These are phyloP conservation scores for Ornithoptera alexandrae DNA, from an alignment of 2,888 invertebrate genomes.

Conservation along the genomic window DNA sequence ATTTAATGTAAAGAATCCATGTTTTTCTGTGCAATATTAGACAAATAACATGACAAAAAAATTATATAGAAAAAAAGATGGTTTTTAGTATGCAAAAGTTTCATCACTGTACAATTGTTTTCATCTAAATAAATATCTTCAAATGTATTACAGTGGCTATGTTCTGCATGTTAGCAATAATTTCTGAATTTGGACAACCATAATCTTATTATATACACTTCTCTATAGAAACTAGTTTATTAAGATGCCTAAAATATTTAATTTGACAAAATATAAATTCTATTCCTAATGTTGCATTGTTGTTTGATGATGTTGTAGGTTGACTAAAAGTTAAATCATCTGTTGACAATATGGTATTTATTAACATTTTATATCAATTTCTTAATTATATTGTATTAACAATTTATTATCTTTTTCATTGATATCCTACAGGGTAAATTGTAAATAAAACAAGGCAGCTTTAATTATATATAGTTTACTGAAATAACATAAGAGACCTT, in stretches of 20 bases:
- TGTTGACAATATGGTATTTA: constrained; percentile 57
- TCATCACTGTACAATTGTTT: too few relatives aligned
- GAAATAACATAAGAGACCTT: constrained; percentile 73
- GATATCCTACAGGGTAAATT: constrained; percentile 19
- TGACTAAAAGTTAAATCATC: constrained; percentile 27
- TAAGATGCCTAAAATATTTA: neutral
- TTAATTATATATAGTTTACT: constrained; percentile 63
- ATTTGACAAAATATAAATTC: neutral
- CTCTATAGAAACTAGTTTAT: neutral
- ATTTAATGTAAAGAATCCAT: too few relatives aligned
- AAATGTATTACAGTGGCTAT: too few relatives aligned
- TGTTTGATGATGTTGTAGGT: too few relatives aligned
- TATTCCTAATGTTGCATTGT: neutral
- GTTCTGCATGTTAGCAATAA: too few relatives aligned
- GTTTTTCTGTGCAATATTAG: too few relatives aligned
- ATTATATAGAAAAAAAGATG: too few relatives aligned
- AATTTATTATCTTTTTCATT: constrained; percentile 15
- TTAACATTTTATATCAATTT: constrained; percentile 32
- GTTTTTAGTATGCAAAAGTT: too few relatives aligned
- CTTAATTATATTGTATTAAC: constrained; percentile 32
- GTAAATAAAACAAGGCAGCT: constrained; percentile 46
- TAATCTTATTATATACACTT: neutral
- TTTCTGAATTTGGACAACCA: neutral
- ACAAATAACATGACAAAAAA: too few relatives aligned
- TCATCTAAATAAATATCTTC: too few relatives aligned